Conservation (phyloP, 2,888 invertebrate species). For the Apamea anceps region DNA sequence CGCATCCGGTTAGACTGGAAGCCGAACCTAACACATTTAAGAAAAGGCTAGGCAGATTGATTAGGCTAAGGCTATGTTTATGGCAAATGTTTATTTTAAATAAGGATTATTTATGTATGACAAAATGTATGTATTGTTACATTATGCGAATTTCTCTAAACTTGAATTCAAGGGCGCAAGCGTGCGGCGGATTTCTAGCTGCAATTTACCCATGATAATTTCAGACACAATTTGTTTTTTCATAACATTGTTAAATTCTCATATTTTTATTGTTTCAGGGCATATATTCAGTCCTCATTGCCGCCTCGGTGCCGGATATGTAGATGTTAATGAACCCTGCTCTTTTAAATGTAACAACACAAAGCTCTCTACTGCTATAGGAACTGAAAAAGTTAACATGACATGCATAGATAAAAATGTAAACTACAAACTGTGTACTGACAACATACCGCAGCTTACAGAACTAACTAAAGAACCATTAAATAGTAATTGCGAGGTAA, state of each 20-base stretch:
- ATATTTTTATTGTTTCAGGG: slow-evolving; percentile 67
- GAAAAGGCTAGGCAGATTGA: background rate
- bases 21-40: too few species aligned
- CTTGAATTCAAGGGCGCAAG: background rate
- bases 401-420: slow-evolving; percentile 78
- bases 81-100: slow-evolving; percentile 2
- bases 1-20: background rate
- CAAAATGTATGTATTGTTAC: background rate
- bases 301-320: slow-evolving; percentile 75
- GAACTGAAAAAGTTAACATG: slow-evolving; percentile 75
- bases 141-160: slow-evolving; percentile 31
- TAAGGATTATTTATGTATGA: background rate
- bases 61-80: slow-evolving; percentile 4
- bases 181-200: accelerated
- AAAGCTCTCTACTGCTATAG: slow-evolving; percentile 69
- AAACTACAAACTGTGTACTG: slow-evolving; percentile 75
- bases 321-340: slow-evolving; percentile 82
- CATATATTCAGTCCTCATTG: slow-evolving; percentile 77
- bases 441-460: slow-evolving; percentile 60
- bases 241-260: too few species aligned
- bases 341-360: slow-evolving; percentile 74
- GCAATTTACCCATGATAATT: background rate
- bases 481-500: slow-evolving; percentile 73
- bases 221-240: background rate
- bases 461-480: slow-evolving; percentile 62